phyloP scores from a whole-genome alignment of 1,140 invertebrate species.

The Calosoma granatense region DNA sequence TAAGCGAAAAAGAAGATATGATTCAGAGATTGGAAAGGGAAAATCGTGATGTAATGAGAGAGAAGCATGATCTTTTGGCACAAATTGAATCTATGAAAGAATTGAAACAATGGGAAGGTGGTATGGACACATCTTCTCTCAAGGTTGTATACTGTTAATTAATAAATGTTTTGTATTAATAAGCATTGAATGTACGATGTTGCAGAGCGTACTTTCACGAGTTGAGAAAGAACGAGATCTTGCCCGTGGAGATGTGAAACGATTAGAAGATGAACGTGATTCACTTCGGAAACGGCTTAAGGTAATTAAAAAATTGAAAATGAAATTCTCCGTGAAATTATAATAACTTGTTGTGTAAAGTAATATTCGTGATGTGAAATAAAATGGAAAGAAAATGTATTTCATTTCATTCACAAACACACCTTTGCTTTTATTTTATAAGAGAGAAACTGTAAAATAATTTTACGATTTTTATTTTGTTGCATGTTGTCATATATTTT shows the following conservation, averaged over 20 bases:
- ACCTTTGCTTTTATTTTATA: too few relatives aligned
- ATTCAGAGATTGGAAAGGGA: conserved; percentile 36
- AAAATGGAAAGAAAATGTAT: too few relatives aligned
- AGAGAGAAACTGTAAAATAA: too few relatives aligned
- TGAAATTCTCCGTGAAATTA: background rate
- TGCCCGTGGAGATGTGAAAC: conserved; percentile 40
- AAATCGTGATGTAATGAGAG: conserved; percentile 32
- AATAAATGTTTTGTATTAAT: too few relatives aligned
- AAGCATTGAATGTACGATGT: background rate
- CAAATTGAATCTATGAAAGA: conserved; percentile 25
- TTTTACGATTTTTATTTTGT: too few relatives aligned
- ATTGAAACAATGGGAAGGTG: background rate
- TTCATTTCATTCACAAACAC: too few relatives aligned
- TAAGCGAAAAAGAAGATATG: conserved; percentile 34
- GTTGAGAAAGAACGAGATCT: conserved; percentile 41
- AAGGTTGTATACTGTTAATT: background rate
- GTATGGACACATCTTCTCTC: background rate
- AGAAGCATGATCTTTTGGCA: conserved; percentile 36
- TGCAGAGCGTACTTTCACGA: background rate
- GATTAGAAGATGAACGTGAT: conserved; percentile 43
- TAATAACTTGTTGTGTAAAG: too few relatives aligned
- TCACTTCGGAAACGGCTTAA: conserved; percentile 41
- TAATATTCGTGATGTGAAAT: too few relatives aligned
- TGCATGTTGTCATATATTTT: too few relatives aligned
- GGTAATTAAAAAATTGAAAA: conserved; percentile 27